A percentile compares a stretch with the other conserved stretches of the same genome.
These are phyloP conservation scores for Papilio glaucus DNA, from an alignment of 1,140 invertebrate genomes.

Conservation along the genomic window DNA sequence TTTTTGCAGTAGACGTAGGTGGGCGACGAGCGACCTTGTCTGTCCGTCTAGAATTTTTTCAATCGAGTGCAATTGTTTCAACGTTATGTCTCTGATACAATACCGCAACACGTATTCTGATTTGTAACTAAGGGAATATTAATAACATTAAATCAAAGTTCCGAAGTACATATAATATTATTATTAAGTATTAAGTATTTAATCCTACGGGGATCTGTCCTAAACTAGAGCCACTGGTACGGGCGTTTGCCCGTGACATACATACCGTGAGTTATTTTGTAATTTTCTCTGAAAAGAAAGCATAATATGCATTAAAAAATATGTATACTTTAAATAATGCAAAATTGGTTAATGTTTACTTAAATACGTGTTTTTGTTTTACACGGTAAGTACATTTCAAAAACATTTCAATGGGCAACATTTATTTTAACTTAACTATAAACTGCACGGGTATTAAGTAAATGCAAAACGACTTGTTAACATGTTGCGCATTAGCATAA, in stretches of 20 bases:
- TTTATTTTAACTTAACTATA: not conserved
- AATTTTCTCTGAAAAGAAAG: too few relatives aligned
- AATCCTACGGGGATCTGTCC: too few relatives aligned
- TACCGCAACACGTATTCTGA: not conserved
- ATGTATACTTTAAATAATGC: too few relatives aligned
- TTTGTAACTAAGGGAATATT: too few relatives aligned
- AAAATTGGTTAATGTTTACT: too few relatives aligned
- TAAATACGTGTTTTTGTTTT: not conserved
- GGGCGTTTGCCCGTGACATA: too few relatives aligned
- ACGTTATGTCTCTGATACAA: not conserved
- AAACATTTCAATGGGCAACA: constrained; percentile 8
- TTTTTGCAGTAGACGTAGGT: constrained; percentile 14
- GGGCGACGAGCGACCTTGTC: constrained; percentile 20
- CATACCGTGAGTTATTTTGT: too few relatives aligned
- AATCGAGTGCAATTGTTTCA: constrained; percentile 28
- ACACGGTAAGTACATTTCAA: not conserved
- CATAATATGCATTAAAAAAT: too few relatives aligned
- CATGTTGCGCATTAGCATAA: constrained; percentile 4
- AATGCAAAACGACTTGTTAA: constrained; percentile 17
- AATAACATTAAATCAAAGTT: too few relatives aligned
- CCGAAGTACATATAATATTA: too few relatives aligned
- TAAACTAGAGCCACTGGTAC: too few relatives aligned
- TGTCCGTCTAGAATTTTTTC: not conserved
- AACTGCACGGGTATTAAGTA: constrained; percentile 5
- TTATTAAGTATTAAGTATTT: too few relatives aligned